Conservation (phyloP, 2,113 vertebrate genomes). For the Cnemophilus loriae region DNA sequence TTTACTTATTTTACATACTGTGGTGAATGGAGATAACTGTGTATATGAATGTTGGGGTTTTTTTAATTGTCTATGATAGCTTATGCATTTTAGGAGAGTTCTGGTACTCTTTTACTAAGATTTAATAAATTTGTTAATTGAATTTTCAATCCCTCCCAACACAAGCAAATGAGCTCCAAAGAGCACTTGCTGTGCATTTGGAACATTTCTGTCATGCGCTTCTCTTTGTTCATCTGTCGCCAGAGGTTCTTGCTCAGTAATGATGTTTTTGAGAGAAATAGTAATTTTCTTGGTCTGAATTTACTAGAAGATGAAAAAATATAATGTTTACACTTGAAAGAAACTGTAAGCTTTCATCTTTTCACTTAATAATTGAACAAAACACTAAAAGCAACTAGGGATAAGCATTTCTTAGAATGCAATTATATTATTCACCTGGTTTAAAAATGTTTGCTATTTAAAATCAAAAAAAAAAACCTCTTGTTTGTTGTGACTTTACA, state of each 20-base stretch:
- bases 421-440: slow-evolving; percentile 69
- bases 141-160: slow-evolving; percentile 56
- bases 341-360: slow-evolving; percentile 67
- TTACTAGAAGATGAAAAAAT: slow-evolving; percentile 64
- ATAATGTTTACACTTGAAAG: slow-evolving; percentile 62
- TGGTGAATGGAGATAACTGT: slow-evolving; percentile 75
- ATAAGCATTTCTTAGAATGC: slow-evolving; percentile 65
- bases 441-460: slow-evolving; percentile 61
- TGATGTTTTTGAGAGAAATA: slow-evolving; percentile 62
- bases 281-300: slow-evolving; percentile 57
- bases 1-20: slow-evolving; percentile 62
- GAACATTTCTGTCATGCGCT: slow-evolving; percentile 57
- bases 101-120: slow-evolving; percentile 66
- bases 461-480: background rate
- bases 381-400: slow-evolving; percentile 59
- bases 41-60: slow-evolving; percentile 68
- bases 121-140: slow-evolving; percentile 69
- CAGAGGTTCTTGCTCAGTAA: slow-evolving; percentile 72
- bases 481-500: slow-evolving; percentile 60
- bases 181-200: slow-evolving; percentile 57
- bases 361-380: slow-evolving; percentile 69
- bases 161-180: slow-evolving; percentile 53
- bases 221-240: slow-evolving; percentile 66
- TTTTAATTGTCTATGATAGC: slow-evolving; percentile 73
- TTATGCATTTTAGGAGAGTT: slow-evolving; percentile 73